These are phyloP conservation scores for Hozukius guyotensis DNA, from an alignment of 2,797 vertebrate species.

Conservation along the genomic window DNA sequence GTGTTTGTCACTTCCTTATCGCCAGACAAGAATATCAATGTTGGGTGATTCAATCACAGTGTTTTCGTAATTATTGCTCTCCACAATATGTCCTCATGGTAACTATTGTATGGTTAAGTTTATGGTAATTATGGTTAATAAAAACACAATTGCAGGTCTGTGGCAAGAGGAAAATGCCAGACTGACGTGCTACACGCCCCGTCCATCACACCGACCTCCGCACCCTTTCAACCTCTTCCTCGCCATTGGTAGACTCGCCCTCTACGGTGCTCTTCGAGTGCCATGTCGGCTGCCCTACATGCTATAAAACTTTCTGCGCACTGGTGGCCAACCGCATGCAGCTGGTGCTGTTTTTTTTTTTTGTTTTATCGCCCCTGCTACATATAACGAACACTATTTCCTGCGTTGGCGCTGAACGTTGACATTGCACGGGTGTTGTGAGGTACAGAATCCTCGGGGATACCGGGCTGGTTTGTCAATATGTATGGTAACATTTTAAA, in stretches of 20 bases:
- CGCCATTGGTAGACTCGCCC: not conserved
- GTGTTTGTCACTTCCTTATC: not conserved
- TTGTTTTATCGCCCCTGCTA: not conserved
- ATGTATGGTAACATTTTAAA: not conserved
- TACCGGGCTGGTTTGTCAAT: not conserved
- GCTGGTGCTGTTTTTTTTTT: not conserved
- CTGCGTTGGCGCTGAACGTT: not conserved
- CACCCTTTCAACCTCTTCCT: not conserved
- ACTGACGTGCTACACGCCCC: not conserved
- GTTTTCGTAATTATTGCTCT: not conserved
- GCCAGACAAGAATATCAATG: not conserved
- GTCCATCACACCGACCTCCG: not conserved
- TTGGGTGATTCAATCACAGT: not conserved
- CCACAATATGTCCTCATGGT: not conserved
- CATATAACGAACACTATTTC: not conserved
- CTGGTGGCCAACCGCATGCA: no score
- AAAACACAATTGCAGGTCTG: not conserved
- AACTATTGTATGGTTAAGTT: not conserved
- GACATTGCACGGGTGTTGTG: not conserved
- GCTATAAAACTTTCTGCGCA: no score
- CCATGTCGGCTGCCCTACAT: fast-evolving
- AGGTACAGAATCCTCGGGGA: not conserved
- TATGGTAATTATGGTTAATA: not conserved
- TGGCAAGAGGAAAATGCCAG: not conserved
- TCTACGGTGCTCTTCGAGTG: no score